Base-by-base conservation (phyloP, 2,888 invertebrate species). In the Thalpophila matura region DNA sequence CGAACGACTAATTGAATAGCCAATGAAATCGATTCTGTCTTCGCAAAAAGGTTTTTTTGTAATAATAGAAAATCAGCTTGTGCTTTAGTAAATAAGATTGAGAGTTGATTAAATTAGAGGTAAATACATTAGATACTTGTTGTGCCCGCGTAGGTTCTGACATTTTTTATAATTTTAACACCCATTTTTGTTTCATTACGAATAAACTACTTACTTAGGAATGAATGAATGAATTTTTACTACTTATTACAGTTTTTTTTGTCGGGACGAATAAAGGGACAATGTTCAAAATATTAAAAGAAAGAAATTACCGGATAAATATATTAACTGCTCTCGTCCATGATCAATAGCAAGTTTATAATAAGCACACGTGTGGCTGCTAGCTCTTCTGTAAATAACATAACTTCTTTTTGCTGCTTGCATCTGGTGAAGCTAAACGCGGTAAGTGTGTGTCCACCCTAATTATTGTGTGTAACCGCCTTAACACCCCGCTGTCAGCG, bases 371-470 rank as follows among this genome's bases (percentile, higher is more conserved):
- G 81, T 85, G 79, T 88, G 86, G 86, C 85, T 85, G 84, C 77
- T 79, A 86, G 85, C 83, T 91, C 86, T 91, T 86, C 88, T 92
- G 90, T 92, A 90, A 91, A 92, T 93, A 93, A 94, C 85, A 80
- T 82, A 84, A 84, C 86, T 91, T 92, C 89, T 94, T 91, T 93
- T 90, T 93, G 92, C 91, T 90, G 91, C 94, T 87, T 86, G 84
- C 93, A 81, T 82, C 80, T 85, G 93, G 86, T 85, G 93, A 92
- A 94, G 94, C 89, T 74, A 94, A 94, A 89, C 88, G 91, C 76
- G 94, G 94, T 94, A 92, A 94, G 94, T 93, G 53, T 79, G 31
- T 66, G 35, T 81, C 73, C 69, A 70, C 61, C 67, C 60, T 76
- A 71, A 64, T 70, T 37, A 7, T 42, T n/a, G 24, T 54, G 69